Percentiles rank a stretch among this genome's conserved stretches.
Conservation (phyloP, 1,140 invertebrate genomes). For the Ceratosolen fusciceps region DNA sequence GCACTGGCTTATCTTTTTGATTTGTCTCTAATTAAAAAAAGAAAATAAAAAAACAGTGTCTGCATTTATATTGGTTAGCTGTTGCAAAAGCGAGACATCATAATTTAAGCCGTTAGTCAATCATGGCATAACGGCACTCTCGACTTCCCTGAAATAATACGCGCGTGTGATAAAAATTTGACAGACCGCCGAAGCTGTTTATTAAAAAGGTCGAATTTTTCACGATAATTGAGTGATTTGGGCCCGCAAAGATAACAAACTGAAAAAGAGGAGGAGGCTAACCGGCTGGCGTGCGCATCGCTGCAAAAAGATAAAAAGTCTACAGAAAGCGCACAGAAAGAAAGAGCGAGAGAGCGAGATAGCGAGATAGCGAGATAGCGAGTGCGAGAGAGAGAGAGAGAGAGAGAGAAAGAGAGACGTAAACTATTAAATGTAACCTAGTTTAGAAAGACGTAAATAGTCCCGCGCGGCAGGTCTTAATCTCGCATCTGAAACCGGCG, state of each 20-base stretch:
- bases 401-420: background rate
- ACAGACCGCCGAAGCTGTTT: background rate
- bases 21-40: too few species aligned
- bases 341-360: background rate
- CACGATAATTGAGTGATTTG: slow-evolving; percentile 7
- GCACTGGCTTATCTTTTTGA: too few species aligned
- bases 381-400: background rate
- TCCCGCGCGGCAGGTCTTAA: slow-evolving; percentile 28
- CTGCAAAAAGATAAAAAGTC: background rate
- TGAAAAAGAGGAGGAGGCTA: too few species aligned
- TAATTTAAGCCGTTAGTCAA: background rate
- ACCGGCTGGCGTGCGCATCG: background rate
- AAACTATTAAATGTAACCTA: slow-evolving; percentile 22
- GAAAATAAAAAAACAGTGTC: too few species aligned
- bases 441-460: slow-evolving; percentile 35
- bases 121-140: background rate
- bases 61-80: too few species aligned
- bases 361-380: background rate
- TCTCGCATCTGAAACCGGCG: slow-evolving; percentile 33
- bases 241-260: too few species aligned
- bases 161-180: background rate
- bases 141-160: slow-evolving; percentile 5
- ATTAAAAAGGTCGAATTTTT: slow-evolving; percentile 22
- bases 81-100: too few species aligned
- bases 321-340: background rate